Evolutionary conservation across 2,113 vertebrate species (phyloP), one percentile per base, ranked within the genome.

Genomic region (Megaceryle maxima): DNA sequence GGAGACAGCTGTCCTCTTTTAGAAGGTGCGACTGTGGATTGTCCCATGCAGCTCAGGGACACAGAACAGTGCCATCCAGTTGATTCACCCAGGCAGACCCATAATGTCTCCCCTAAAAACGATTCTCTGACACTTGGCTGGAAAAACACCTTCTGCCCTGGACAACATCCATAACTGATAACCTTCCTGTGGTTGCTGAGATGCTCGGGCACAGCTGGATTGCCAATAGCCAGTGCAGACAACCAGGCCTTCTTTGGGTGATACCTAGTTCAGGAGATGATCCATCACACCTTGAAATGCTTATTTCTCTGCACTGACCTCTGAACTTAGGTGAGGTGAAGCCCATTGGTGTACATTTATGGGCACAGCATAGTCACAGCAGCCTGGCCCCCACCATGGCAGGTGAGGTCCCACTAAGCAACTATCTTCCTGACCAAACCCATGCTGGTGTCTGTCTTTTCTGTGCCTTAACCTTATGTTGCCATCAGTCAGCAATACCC

Each of bases 101-200:
- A 4, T 3, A n/a, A 8, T n/a, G 2, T 31, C 64, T 43, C 60
- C 60, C 35, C 64, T 66, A 66, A 19, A 13, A 0, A 0, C 2
- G 29, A 77, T 21, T 73, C 48, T 82, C 28, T 41, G 28, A 20
- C 51, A 3, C 5, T 5, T 11, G 68, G 35, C 73, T 57, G 11
- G 48, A 39, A 86, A 41, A 63, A 39, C 29, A 77, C 20, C 35
- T 62, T 70, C 69, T 39, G 39, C 35, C 28, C 35, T 22, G 62
- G 66, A 7, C n/a, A 13, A 18, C 0, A 13, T 29, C 79, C 5
- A 0, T 41, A 22, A 13, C 41, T 0, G 0, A 57, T 25, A 64
- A 43, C 53, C 74, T 55, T 64, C 95, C 73, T 7, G 4, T 39
- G 68, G 51, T 11, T 10, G 4, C 35, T n/a, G 33, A 6, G 15